Evolutionary conservation across 2,797 vertebrate genomes (phyloP).

Genomic region (Urophycis tenuis): DNA sequence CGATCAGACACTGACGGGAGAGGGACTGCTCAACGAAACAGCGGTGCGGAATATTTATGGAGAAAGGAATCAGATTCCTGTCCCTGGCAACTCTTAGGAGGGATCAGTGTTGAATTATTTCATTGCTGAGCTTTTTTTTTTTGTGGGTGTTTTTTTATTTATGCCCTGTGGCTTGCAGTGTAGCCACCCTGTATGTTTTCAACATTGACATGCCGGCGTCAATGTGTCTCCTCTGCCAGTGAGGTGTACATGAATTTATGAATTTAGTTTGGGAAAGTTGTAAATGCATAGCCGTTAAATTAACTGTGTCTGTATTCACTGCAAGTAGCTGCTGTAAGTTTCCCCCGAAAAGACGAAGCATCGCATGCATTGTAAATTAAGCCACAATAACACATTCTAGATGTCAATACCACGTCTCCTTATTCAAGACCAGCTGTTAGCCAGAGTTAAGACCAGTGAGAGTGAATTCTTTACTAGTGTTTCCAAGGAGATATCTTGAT

Average conservation of each 20-base stretch:
- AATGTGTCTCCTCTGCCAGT: neutral
- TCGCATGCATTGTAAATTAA: neutral
- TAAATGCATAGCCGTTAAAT: neutral
- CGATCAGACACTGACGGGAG: conserved; percentile 62
- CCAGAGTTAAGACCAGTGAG: neutral
- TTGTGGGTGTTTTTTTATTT: conserved; percentile 29
- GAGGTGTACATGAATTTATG: neutral
- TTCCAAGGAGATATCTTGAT: neutral
- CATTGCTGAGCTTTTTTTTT: conserved; percentile 36
- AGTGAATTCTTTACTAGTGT: too few relatives aligned
- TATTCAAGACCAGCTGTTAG: neutral
- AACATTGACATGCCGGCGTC: neutral
- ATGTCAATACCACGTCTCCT: neutral
- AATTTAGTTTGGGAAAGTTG: neutral
- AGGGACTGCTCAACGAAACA: conserved; percentile 47
- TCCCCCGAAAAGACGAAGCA: neutral
- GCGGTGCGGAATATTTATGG: conserved; percentile 63
- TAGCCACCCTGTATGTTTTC: conserved; percentile 22
- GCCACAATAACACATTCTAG: neutral
- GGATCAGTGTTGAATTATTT: conserved; percentile 21
- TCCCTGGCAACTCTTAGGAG: neutral
- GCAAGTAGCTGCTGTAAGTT: neutral
- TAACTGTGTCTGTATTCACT: neutral
- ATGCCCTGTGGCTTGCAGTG: conserved; percentile 25
- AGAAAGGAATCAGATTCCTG: conserved; percentile 37